Evolutionary conservation across 2,888 invertebrate genomes (phyloP), one percentile per base, ranked within the genome.

Genomic region (Epinotia demarniana): DNA sequence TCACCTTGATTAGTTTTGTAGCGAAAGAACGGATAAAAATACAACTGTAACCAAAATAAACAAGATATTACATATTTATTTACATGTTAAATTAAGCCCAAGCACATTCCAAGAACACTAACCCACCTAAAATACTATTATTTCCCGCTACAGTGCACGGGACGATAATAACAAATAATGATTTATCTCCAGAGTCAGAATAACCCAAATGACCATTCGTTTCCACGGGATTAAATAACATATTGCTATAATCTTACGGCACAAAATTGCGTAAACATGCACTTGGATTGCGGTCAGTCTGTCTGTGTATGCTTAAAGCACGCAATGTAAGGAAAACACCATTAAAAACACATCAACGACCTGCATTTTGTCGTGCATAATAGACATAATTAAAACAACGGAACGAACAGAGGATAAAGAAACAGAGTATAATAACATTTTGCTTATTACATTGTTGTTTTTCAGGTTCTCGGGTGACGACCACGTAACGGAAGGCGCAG

Each of bases 81-180:
- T 64, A 23, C 13, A 13, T 27, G 58, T 58, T 58, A 13, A 58
- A 23, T 23, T 55, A 18, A 33, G 12, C 3, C 12, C 23, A 23
- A 49, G 18, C 2, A 53, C 53, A 9, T 6, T 4, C 53, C n/a
- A 53, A 46, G 13, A 23, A 19, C 46, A 58, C 53, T 61, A 53
- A 49, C 49, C 18, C 33, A 66, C 46, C 49, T 58, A 53, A 73
- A 77, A 78, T 79, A 73, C 73, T 77, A 82, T 84, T 80, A 82
- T 79, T 80, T 49, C 49, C 66, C 62, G 23, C 53, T 70, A 74
- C 74, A 60, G 23, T 71, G 75, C 64, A 71, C 33, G 70, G 16
- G 43, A 27, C 69, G 72, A 9, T 75, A 71, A 71, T 75, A 75
- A 39, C 75, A 75, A 64, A 70, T 71, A 75, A 75, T 66, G 33